A percentile compares a stretch with the other conserved stretches of the same genome.
phyloP scores from a whole-genome alignment of 2,797 vertebrate genomes.

The Chelon labrosus region DNA sequence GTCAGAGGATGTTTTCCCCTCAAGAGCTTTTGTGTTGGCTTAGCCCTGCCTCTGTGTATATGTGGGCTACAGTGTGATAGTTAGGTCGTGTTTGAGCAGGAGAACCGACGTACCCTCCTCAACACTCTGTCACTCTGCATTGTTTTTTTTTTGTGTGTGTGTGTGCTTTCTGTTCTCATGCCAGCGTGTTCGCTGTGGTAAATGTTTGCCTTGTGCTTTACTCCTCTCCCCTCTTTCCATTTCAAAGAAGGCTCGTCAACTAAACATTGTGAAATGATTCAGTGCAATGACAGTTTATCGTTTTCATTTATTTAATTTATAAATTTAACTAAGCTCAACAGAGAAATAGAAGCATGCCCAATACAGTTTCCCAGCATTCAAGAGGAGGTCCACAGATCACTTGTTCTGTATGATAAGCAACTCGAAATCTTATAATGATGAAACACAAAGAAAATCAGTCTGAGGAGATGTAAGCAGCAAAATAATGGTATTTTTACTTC shows the following conservation, averaged over 20 bases:
- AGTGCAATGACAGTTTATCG: too few relatives aligned
- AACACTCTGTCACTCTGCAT: slow-evolving; percentile 21
- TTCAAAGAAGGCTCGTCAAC: slow-evolving; percentile 32
- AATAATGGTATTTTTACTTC: neutral
- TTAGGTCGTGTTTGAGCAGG: slow-evolving; percentile 28
- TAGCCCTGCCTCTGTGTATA: neutral
- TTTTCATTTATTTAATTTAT: too few relatives aligned
- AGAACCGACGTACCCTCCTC: slow-evolving; percentile 19
- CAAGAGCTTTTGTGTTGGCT: slow-evolving; percentile 11
- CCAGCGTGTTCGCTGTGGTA: slow-evolving; percentile 24
- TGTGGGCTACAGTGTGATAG: slow-evolving; percentile 15
- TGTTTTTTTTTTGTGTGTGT: neutral
- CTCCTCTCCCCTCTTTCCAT: neutral
- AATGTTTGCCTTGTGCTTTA: slow-evolving; percentile 25
- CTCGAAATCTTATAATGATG: neutral
- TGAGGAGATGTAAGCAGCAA: neutral
- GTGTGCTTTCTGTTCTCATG: slow-evolving; percentile 9
- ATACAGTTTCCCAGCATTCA: neutral
- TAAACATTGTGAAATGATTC: neutral
- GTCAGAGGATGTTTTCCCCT: slow-evolving; percentile 18
- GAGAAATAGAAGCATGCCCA: neutral
- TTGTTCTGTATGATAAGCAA: neutral
- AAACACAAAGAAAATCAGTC: neutral
- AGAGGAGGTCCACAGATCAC: neutral
- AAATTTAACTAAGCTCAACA: neutral